Evolutionary conservation across 2,113 vertebrate species (phyloP), one percentile per base, ranked within the genome.

Genomic region (Serinus canaria): DNA sequence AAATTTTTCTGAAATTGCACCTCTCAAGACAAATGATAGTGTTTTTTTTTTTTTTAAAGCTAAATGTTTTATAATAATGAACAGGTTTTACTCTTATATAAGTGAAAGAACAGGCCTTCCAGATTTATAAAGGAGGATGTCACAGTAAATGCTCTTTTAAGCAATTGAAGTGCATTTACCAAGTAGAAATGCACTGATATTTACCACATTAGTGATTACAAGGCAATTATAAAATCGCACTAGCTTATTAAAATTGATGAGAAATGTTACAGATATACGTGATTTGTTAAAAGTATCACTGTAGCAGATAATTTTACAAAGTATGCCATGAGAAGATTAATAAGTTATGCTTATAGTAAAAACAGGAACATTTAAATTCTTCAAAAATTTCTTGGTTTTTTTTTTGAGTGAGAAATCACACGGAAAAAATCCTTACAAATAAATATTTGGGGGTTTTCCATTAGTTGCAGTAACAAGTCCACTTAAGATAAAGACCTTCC

Each of bases 211-310:
- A 95, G 41, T 95, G 60, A 89, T 67, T 93, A 74, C n/a, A 91
- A 89, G 84, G 81, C 75, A 96, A 93, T 93, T 95, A 96, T 74
- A 92, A 95, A 92, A 94, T 90, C 49, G 82, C 39, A 74, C 17
- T 23, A 80, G 49, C 70, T 62, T 79, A 93, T 69, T 93, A 87
- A 87, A 94, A 87, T 62, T 77, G 67, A 92, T 92, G 75, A 92
- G 33, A 84, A 53, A 77, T 89, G 27, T 70, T 89, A 59, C 79
- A 69, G 15, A 30, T 67, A 62, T 66, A 64, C 7, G 2, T 85
- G 83, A 63, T 79, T 60, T 84, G 73, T 82, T 93, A 81, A 44
- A 93, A 87, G 59, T 63, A 56, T 82, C 41, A 55, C 2, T 41
- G 39, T 85, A 50, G 55, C 44, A 81, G 47, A 74, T 79, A 58